Conservation (phyloP, 2,888 invertebrate species). For the Acleris laterana region DNA sequence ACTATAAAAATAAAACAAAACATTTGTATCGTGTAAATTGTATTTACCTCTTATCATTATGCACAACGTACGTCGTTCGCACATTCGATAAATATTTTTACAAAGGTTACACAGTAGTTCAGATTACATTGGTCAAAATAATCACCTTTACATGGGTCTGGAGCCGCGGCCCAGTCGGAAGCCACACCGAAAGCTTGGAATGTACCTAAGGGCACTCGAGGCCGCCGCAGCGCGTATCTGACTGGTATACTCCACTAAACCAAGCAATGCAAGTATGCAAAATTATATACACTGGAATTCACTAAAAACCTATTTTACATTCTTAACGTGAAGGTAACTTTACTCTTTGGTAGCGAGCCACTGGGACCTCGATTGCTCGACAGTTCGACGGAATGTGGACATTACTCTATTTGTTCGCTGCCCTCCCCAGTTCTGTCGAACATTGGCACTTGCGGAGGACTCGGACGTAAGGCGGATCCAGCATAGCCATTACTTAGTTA, state of each 20-base stretch:
- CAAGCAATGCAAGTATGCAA: slow-evolving; percentile 74
- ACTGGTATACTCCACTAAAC: slow-evolving; percentile 48
- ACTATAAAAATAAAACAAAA: slow-evolving; percentile 62
- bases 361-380: slow-evolving; percentile 51
- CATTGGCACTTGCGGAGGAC: slow-evolving; percentile 77
- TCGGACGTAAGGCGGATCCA: slow-evolving; percentile 34
- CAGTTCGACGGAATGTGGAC: slow-evolving; percentile 61
- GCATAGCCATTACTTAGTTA: too few relatives aligned
- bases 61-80: slow-evolving; percentile 76
- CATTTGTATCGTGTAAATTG: slow-evolving; percentile 78
- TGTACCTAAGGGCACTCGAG: slow-evolving; percentile 55
- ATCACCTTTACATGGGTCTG: slow-evolving; percentile 55
- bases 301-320: slow-evolving; percentile 75
- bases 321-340: slow-evolving; percentile 80
- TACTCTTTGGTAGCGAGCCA: slow-evolving; percentile 82
- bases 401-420: slow-evolving; percentile 63
- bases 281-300: slow-evolving; percentile 73
- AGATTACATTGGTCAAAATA: slow-evolving; percentile 83
- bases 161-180: slow-evolving; percentile 41
- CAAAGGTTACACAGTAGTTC: slow-evolving; percentile 80
- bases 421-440: slow-evolving; percentile 55
- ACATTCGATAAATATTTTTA: slow-evolving; percentile 77
- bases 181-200: slow-evolving; percentile 73
- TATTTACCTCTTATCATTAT: slow-evolving; percentile 82
- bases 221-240: background rate